A percentile compares a stretch with the other conserved stretches of the same genome.
Evolutionary conservation across 2,888 invertebrate genomes (phyloP).

Genomic region (Eurois occulta): DNA sequence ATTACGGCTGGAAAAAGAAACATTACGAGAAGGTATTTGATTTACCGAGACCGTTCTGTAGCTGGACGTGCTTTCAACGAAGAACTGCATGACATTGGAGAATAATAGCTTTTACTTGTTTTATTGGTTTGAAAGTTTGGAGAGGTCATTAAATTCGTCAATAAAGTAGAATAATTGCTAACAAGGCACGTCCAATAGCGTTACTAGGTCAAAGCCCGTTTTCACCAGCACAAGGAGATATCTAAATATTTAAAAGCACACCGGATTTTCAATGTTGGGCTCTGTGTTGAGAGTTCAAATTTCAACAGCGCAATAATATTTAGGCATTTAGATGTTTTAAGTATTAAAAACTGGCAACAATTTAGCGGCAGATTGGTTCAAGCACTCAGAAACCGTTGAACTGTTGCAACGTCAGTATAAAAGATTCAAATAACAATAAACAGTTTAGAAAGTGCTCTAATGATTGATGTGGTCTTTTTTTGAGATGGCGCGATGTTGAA

Average conservation of each 20-base stretch:
- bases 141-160: constrained; percentile 22
- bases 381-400: constrained; percentile 53
- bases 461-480: constrained; percentile 83
- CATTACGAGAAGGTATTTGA: constrained; percentile 51
- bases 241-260: background rate
- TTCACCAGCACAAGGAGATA: background rate
- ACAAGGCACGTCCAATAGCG: constrained; percentile 31
- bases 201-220: constrained; percentile 30
- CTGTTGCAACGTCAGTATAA: constrained; percentile 60
- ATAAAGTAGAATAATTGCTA: constrained; percentile 30
- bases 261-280: background rate
- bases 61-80: constrained; percentile 14
- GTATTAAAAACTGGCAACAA: constrained; percentile 10
- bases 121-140: constrained; percentile 17
- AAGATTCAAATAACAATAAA: constrained; percentile 74
- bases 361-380: constrained; percentile 46
- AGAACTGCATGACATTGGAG: constrained; percentile 30
- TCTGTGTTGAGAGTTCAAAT: background rate
- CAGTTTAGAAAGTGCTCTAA: constrained; percentile 85
- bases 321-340: background rate
- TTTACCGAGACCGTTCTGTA: constrained; percentile 52
- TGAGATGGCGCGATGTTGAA: constrained; percentile 80
- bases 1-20: constrained; percentile 59
- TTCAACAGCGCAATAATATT: background rate
- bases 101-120: constrained; percentile 18